phyloP scores from a whole-genome alignment of 2,797 vertebrate genomes.

The Oreortyx pictus region DNA sequence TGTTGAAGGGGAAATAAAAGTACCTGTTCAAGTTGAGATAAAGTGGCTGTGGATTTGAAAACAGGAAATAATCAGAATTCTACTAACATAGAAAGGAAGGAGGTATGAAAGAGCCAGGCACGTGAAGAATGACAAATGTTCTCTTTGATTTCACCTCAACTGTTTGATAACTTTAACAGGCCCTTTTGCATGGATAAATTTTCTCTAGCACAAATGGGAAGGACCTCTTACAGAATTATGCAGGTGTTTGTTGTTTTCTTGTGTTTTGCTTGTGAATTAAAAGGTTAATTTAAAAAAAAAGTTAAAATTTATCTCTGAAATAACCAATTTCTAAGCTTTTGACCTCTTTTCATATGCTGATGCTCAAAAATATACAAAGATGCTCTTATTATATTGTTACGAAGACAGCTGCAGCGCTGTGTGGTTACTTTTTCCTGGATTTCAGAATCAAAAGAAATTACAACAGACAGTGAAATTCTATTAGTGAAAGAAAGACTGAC shows the following conservation, averaged over 20 bases:
- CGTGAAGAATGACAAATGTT: neutral
- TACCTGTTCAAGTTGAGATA: neutral
- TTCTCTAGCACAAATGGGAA: neutral
- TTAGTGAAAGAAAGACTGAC: neutral
- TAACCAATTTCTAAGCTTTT: neutral
- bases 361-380: neutral
- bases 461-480: neutral
- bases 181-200: neutral
- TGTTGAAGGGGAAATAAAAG: neutral
- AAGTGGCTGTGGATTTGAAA: neutral
- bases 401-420: neutral
- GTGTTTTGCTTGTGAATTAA: neutral
- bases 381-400: neutral
- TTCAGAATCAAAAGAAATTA: neutral
- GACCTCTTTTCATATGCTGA: neutral
- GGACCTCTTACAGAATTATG: neutral
- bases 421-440: neutral
- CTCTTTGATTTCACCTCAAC: neutral
- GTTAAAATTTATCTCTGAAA: neutral
- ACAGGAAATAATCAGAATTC: neutral
- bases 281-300: neutral
- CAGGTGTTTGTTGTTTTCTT: neutral
- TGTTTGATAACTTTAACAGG: neutral
- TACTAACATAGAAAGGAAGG: neutral
- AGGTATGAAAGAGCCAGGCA: neutral